Percentiles rank a stretch among this genome's conserved stretches.
These are phyloP conservation scores for Lepus europaeus DNA, from an alignment of 2,113 vertebrate genomes.

Conservation along the genomic window DNA sequence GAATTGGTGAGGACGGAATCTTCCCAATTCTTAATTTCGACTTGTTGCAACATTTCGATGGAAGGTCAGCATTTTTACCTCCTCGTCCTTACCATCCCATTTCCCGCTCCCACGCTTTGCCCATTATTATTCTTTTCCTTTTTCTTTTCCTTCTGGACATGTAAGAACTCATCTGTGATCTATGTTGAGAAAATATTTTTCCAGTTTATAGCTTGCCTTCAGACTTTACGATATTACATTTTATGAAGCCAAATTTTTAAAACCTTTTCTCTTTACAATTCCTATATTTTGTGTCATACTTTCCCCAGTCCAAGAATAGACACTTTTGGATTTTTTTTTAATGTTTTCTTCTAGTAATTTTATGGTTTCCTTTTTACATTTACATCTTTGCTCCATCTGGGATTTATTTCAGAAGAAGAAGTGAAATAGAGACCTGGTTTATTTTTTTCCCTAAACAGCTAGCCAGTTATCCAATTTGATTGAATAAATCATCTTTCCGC, in stretches of 20 bases:
- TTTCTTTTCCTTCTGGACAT: constrained; percentile 39
- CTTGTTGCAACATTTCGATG: neutral
- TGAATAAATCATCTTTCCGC: constrained; percentile 65
- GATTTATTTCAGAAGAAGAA: constrained; percentile 64
- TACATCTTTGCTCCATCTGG: constrained; percentile 71
- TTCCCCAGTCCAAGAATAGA: constrained; percentile 13
- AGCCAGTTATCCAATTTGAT: constrained; percentile 61
- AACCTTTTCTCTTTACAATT: constrained; percentile 22
- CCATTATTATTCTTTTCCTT: neutral
- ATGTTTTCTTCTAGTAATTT: constrained; percentile 74
- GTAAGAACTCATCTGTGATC: constrained; percentile 25
- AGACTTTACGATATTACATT: constrained; percentile 35
- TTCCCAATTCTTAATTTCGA: neutral
- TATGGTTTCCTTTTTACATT: constrained; percentile 62
- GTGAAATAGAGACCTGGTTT: neutral
- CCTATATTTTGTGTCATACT: constrained; percentile 23
- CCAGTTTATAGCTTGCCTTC: neutral
- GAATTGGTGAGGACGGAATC: neutral
- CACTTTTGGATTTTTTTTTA: neutral
- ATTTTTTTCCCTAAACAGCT: constrained; percentile 55
- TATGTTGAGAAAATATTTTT: neutral
- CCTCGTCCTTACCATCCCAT: neutral
- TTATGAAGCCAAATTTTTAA: neutral
- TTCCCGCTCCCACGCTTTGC: neutral
- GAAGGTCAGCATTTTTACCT: neutral